A percentile compares a stretch with the other conserved stretches of the same genome.
Conservation (phyloP, 2,113 vertebrate genomes). For the Spea multiplicata region DNA sequence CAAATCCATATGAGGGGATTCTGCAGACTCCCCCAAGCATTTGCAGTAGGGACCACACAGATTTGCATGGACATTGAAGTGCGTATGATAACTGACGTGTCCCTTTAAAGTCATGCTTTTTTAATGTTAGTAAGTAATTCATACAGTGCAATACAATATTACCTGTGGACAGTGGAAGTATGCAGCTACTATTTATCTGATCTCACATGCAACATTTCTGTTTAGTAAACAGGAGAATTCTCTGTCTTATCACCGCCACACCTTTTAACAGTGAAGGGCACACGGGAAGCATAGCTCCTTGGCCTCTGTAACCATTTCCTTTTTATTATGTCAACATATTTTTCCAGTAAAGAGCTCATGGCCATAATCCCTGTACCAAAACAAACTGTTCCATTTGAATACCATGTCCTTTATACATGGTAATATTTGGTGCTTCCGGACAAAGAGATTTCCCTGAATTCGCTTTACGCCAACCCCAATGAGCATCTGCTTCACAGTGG, state of each 20-base stretch:
- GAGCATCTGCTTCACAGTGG: too few relatives aligned
- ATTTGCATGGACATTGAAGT: too few relatives aligned
- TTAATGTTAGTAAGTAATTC: background rate
- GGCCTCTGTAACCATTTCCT: conserved; percentile 27
- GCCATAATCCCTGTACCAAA: background rate
- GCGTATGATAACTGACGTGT: background rate
- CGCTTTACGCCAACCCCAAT: too few relatives aligned
- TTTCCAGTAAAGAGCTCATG: background rate
- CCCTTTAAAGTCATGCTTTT: background rate
- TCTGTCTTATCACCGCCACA: conserved; percentile 10
- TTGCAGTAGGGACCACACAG: too few relatives aligned
- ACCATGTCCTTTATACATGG: background rate
- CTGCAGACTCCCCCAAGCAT: too few relatives aligned
- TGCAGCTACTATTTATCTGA: background rate
- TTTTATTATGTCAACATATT: conserved; percentile 27
- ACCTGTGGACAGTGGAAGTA: background rate
- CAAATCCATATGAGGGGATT: too few relatives aligned
- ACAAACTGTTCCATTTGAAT: background rate
- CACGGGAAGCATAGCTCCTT: background rate
- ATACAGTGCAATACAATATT: background rate
- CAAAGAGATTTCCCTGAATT: too few relatives aligned
- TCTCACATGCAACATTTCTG: conserved; percentile 27
- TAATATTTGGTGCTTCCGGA: background rate
- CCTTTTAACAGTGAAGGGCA: conserved; percentile 7
- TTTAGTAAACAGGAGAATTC: conserved; percentile 19